These are phyloP conservation scores for Gymnarchus niloticus DNA, from an alignment of 2,113 vertebrate species.

Conservation along the genomic window DNA sequence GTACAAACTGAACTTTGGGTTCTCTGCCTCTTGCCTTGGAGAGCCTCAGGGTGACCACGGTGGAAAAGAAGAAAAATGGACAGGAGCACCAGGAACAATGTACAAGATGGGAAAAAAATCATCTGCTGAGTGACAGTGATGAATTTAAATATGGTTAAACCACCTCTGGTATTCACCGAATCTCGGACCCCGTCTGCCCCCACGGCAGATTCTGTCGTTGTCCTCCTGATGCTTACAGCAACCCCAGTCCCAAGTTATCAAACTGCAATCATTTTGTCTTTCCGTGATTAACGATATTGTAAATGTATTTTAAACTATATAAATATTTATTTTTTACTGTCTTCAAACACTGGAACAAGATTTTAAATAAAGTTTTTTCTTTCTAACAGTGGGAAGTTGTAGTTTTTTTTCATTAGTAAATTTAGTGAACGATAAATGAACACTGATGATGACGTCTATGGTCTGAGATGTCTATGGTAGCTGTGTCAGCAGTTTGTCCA, in stretches of 20 bases:
- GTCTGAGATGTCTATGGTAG: too few species aligned
- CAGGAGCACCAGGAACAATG: not conserved
- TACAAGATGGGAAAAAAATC: not conserved
- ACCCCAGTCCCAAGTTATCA: not conserved
- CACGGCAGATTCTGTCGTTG: not conserved
- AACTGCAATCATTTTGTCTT: not conserved
- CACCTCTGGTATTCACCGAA: not conserved
- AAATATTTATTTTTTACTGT: constrained; percentile 30
- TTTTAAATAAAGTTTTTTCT: constrained; percentile 20
- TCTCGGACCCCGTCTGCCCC: not conserved
- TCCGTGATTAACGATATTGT: constrained; percentile 23
- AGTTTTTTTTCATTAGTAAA: not conserved
- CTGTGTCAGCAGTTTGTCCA: too few species aligned
- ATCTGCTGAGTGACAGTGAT: not conserved
- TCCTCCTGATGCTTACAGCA: not conserved
- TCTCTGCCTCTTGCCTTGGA: not conserved
- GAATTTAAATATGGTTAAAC: not conserved
- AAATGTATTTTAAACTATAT: constrained; percentile 19
- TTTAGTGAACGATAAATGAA: too few species aligned
- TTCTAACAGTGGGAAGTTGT: not conserved
- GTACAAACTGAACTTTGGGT: not conserved
- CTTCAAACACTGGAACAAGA: constrained; percentile 23
- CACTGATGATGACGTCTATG: too few species aligned
- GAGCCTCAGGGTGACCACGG: not conserved
- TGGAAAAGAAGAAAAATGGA: not conserved